phyloP scores from a whole-genome alignment of 1,140 invertebrate species.

The Papilio helenus region DNA sequence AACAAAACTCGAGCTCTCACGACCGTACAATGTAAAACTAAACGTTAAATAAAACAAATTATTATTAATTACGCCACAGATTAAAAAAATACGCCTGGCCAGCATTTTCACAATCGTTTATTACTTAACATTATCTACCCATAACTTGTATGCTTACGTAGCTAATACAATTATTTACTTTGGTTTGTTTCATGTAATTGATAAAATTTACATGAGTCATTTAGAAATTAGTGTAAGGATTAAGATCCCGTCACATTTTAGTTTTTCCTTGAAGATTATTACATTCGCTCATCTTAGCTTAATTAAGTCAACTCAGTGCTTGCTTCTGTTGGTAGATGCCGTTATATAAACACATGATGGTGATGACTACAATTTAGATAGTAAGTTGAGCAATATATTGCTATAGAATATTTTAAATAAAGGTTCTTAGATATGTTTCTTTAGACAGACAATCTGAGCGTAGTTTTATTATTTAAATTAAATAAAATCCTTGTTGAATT shows the following conservation, averaged over 20 bases:
- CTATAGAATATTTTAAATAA: too few relatives aligned
- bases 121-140: conserved; percentile 34
- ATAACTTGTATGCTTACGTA: neutral
- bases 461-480: neutral
- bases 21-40: neutral
- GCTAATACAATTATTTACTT: conserved; percentile 4
- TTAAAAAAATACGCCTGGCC: too few relatives aligned
- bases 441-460: too few relatives aligned
- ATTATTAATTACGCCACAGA: neutral
- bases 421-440: too few relatives aligned
- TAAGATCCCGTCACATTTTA: neutral
- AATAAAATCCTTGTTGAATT: neutral
- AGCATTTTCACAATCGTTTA: conserved; percentile 56
- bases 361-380: neutral
- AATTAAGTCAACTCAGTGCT: neutral
- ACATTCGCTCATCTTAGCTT: neutral
- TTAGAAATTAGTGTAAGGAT: neutral
- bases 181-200: neutral
- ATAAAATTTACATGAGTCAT: neutral
- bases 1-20: neutral
- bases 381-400: neutral
- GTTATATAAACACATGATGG: neutral
- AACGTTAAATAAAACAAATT: neutral
- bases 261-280: neutral
- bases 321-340: neutral